Base-by-base conservation (phyloP, 2,797 vertebrate genomes). In the Mastacembelus armatus region DNA sequence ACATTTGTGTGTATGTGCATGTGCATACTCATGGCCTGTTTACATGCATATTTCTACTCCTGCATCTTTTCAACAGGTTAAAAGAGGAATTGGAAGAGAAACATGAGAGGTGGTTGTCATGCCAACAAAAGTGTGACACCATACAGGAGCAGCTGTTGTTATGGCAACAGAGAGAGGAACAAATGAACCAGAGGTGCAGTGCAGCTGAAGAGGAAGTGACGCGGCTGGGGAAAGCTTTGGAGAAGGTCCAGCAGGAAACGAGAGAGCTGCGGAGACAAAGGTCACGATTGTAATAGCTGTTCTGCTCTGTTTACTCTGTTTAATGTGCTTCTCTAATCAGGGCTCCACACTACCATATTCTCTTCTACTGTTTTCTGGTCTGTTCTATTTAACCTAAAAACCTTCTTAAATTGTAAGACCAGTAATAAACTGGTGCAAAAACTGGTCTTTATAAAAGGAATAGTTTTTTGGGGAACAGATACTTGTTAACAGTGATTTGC, bases 51-150 rank as follows among this genome's bases (percentile, higher is more conserved):
- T 76, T 7, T 30, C 21, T 66, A 61, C 54, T 33, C 45, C 52
- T 32, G 35, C 54, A 24, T 88, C 57, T 80, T 27, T 71, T 65
- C 55, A 75, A 70, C 77, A 98, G 96, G 54, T 91, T 96, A 62
- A 92, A 74, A 5, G 94, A 74, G 72, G 92, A 95, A 76, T 82
- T 96, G 80, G 94, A 92, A 87, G 95, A 95, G 69, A 95, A 93
- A 91, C 92, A 95, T 29, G 89, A 94, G 59, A 92, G 83, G 63
- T 90, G 93, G 88, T 93, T 91, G 35, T 88, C 92, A 86, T 95
- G 92, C 89, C 94, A 96, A 73, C 93, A 86, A 84, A 91, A 85
- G 55, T 94, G 92, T 70, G 88, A 93, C 85, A 86, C 74, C 57
- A 76, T 95, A 77, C 93, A 95, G 89, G 92, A 96, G 80, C 93